phyloP scores from a whole-genome alignment of 2,888 invertebrate genomes.

The Bugula neritina region DNA sequence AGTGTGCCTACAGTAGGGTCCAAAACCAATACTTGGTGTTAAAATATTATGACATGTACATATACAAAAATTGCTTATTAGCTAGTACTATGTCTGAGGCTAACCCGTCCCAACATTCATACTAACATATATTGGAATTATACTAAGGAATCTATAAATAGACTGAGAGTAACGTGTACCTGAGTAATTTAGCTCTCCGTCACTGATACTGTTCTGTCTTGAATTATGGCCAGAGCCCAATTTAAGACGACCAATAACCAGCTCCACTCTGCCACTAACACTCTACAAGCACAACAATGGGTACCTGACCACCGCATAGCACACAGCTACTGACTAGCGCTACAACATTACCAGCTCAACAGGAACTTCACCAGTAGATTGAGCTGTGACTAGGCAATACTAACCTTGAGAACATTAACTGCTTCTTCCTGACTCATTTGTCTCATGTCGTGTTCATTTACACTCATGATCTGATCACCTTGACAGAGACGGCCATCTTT shows the following conservation, averaged over 20 bases:
- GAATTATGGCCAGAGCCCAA: slow-evolving; percentile 53
- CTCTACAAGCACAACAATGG: slow-evolving; percentile 57
- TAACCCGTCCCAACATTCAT: too few relatives aligned
- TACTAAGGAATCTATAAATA: background rate
- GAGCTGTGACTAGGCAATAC: too few relatives aligned
- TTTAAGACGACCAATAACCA: slow-evolving; percentile 83
- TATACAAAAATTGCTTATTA: too few relatives aligned
- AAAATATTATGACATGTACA: too few relatives aligned
- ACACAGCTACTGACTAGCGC: too few relatives aligned
- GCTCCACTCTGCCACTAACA: slow-evolving; percentile 70
- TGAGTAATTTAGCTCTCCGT: background rate
- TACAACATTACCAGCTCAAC: too few relatives aligned
- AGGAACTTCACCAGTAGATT: too few relatives aligned
- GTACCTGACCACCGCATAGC: too few relatives aligned
- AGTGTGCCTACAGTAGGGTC: too few relatives aligned
- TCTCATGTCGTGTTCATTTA: slow-evolving; percentile 74
- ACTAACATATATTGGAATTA: background rate
- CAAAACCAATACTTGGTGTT: too few relatives aligned
- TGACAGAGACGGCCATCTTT: slow-evolving; percentile 81
- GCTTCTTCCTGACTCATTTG: slow-evolving; percentile 68
- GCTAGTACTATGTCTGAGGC: too few relatives aligned
- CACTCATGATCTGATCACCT: slow-evolving; percentile 81
- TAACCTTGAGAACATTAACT: slow-evolving; percentile 74
- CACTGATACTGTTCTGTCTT: slow-evolving; percentile 2
- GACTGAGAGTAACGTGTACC: background rate